phyloP scores from a whole-genome alignment of 2,888 invertebrate species.

The Epirrita christyi region DNA sequence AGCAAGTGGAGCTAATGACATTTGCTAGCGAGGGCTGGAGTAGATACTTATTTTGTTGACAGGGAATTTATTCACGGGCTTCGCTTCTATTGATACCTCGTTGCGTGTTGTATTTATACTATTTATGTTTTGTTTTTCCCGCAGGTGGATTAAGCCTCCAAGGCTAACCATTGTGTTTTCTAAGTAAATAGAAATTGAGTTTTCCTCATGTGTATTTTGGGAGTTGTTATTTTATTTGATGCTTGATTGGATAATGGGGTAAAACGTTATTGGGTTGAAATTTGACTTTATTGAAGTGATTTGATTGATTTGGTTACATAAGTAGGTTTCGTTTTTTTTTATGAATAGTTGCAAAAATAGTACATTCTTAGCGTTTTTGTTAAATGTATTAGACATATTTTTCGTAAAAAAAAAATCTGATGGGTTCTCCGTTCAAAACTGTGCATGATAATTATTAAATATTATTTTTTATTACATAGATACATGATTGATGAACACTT shows the following conservation, averaged over 20 bases:
- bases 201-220: constrained; percentile 12
- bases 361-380: too few relatives aligned
- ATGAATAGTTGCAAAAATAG: neutral
- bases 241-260: constrained; percentile 4
- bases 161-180: constrained; percentile 27
- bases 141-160: constrained; percentile 31
- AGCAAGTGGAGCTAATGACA: too few relatives aligned
- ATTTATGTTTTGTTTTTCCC: neutral
- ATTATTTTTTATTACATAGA: too few relatives aligned
- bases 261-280: neutral
- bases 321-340: neutral
- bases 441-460: too few relatives aligned
- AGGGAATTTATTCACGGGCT: neutral
- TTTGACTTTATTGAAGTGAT: too few relatives aligned
- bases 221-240: constrained; percentile 3
- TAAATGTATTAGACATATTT: too few relatives aligned
- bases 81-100: neutral
- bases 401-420: too few relatives aligned
- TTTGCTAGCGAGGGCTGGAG: too few relatives aligned
- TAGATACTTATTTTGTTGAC: too few relatives aligned
- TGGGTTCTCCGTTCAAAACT: too few relatives aligned
- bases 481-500: too few relatives aligned
- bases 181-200: constrained; percentile 33
- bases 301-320: too few relatives aligned
- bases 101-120: neutral